Conservation (phyloP, 37 sponge, comb jelly and placozoan species). For the Haliclona indistincta region DNA sequence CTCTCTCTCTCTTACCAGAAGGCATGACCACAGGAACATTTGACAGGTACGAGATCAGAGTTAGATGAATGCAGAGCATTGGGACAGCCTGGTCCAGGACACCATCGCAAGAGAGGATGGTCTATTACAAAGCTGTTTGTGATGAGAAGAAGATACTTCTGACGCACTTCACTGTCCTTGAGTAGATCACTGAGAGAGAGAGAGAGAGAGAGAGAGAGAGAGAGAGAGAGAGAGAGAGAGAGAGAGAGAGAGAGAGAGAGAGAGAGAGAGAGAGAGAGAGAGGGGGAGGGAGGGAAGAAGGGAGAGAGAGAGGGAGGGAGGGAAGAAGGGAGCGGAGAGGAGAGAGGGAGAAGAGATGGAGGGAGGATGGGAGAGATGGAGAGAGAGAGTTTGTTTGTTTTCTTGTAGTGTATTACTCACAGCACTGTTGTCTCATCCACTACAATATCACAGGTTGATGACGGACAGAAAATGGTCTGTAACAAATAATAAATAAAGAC, state of each 20-base stretch:
- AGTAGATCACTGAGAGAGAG: slow-evolving; percentile 42
- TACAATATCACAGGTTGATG: slow-evolving; percentile 73
- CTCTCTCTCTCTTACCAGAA: slow-evolving; percentile 70
- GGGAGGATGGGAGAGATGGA: no score
- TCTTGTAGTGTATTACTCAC: slow-evolving; percentile 43
- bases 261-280: not conserved
- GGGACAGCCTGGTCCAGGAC: slow-evolving; percentile 88
- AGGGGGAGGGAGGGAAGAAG: not conserved
- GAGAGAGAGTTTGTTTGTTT: no score
- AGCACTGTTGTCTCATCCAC: slow-evolving; percentile 79
- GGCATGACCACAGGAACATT: slow-evolving; percentile 70
- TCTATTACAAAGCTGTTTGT: slow-evolving; percentile 86
- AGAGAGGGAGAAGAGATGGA: no score
- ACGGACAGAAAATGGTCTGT: slow-evolving; percentile 84
- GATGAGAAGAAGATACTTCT: slow-evolving; percentile 76
- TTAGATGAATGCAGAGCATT: slow-evolving; percentile 63
- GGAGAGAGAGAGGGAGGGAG: not conserved
- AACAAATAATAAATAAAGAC: not conserved
- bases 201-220: not conserved
- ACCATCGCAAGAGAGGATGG: slow-evolving; percentile 75
- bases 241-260: slow-evolving; percentile 2
- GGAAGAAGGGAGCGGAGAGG: no score
- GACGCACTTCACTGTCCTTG: slow-evolving; percentile 27
- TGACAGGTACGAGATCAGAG: slow-evolving; percentile 51
- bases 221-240: slow-evolving; percentile 1